Conservation (phyloP, 2,888 invertebrate species). For the Ischnus inquisitorius region DNA sequence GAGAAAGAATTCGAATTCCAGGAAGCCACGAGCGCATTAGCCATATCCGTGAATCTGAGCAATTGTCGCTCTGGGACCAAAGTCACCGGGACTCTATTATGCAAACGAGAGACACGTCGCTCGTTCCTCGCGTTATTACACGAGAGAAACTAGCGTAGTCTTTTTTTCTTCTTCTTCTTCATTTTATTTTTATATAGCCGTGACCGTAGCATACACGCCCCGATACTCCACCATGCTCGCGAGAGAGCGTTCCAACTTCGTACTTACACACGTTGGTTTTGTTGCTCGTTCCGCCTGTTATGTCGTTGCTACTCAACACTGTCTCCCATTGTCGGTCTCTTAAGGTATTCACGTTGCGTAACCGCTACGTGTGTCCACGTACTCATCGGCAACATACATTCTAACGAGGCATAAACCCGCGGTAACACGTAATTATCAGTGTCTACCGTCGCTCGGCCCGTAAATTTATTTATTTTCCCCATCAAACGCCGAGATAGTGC, state of each 20-base stretch:
- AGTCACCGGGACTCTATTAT: conserved; percentile 20
- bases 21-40: background rate
- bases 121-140: background rate
- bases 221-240: background rate
- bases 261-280: conserved; percentile 1
- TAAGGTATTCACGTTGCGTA: conserved; percentile 63
- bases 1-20: background rate
- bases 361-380: conserved; percentile 45
- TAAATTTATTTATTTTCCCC: conserved; percentile 24
- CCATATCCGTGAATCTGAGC: background rate
- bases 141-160: conserved; percentile 4
- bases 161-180: background rate
- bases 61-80: conserved; percentile 7
- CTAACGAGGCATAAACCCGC: conserved; percentile 38
- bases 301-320: background rate
- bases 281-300: background rate
- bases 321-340: conserved; percentile 43
- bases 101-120: conserved; percentile 22
- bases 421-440: conserved; percentile 55
- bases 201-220: background rate
- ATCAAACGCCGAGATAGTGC: conserved; percentile 32
- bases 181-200: background rate
- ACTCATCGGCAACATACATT: conserved; percentile 56
- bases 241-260: background rate
- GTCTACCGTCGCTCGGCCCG: conserved; percentile 32